Evolutionary conservation across 2,797 vertebrate genomes (phyloP).

Genomic region (Falco naumanni): DNA sequence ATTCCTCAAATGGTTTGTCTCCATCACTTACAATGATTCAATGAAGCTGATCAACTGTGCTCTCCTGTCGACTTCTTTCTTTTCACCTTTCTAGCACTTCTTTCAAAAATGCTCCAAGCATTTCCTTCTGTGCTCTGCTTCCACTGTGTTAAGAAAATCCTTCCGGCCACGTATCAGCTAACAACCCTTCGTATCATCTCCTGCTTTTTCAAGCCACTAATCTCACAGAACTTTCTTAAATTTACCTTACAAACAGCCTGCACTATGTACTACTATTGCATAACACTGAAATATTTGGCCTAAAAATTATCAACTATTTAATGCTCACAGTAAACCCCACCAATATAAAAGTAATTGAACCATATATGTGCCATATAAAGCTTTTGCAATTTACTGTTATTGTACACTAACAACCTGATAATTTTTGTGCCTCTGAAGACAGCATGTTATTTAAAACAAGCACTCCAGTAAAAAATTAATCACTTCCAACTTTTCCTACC

Average conservation of each 20-base stretch:
- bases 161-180: neutral
- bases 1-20: neutral
- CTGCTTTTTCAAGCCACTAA: neutral
- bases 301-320: neutral
- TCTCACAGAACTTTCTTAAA: neutral
- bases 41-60: neutral
- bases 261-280: neutral
- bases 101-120: neutral
- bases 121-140: neutral
- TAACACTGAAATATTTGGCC: neutral
- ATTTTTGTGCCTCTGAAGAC: neutral
- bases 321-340: neutral
- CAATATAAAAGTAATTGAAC: neutral
- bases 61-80: neutral
- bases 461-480: neutral
- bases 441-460: neutral
- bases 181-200: neutral
- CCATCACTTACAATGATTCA: neutral
- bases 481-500: neutral
- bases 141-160: neutral
- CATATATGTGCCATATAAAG: neutral
- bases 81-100: neutral
- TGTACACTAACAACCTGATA: rapidly evolving
- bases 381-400: neutral
- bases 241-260: neutral